Evolutionary conservation across 2,888 invertebrate genomes (phyloP).

Genomic region (Polydesmus complanatus): DNA sequence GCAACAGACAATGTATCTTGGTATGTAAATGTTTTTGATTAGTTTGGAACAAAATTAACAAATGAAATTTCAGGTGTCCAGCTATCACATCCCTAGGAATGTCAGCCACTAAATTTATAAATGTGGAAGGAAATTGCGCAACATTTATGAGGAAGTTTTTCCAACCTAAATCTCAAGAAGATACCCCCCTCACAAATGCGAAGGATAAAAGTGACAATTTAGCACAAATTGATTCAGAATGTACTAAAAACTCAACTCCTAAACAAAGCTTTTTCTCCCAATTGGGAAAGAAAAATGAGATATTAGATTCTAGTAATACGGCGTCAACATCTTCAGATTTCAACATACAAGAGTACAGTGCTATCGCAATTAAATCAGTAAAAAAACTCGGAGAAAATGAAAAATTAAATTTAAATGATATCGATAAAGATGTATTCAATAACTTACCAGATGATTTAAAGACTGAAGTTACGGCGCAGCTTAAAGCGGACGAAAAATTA

Average conservation of each 20-base stretch:
- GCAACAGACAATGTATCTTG: constrained; percentile 23
- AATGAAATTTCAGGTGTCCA: constrained; percentile 31
- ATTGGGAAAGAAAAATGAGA: background rate
- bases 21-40: constrained; percentile 22
- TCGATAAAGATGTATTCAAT: background rate
- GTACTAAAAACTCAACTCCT: too few species aligned
- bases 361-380: background rate
- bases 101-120: constrained; percentile 31
- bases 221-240: background rate
- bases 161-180: background rate
- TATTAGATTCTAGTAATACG: background rate
- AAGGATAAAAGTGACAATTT: background rate
- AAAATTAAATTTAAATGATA: background rate
- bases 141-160: background rate
- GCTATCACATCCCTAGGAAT: constrained; percentile 29
- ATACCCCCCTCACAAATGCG: background rate
- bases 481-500: too few species aligned
- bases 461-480: background rate
- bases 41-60: background rate
- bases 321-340: background rate
- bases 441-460: background rate
- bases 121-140: constrained; percentile 7
- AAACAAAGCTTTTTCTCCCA: background rate
- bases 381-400: too few species aligned
- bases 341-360: background rate